These are phyloP conservation scores for Grammomys surdaster DNA, from an alignment of 2,113 vertebrate genomes.

Conservation along the genomic window DNA sequence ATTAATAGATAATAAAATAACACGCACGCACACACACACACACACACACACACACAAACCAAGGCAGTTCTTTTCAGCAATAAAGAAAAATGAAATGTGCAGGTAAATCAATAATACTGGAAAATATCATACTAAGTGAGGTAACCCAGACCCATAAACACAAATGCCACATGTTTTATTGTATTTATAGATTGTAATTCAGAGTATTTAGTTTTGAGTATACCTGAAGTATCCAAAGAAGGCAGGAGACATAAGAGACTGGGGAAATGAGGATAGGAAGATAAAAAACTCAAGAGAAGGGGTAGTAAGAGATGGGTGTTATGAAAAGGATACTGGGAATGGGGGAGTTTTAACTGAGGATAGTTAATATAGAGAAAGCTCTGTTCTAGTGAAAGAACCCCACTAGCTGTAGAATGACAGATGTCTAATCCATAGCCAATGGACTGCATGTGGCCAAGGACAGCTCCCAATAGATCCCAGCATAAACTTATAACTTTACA, in stretches of 20 bases:
- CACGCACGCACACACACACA: neutral
- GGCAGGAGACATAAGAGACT: neutral
- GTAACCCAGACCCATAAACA: neutral
- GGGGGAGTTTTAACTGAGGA: no score
- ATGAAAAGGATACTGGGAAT: neutral
- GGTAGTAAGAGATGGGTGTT: neutral
- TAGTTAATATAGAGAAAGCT: neutral
- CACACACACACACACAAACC: neutral
- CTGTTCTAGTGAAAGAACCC: fast-evolving
- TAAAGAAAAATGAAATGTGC: neutral
- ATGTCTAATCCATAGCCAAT: no score
- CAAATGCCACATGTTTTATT: neutral
- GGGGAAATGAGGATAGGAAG: neutral
- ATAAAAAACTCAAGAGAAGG: neutral
- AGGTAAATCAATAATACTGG: neutral
- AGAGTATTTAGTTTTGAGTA: neutral
- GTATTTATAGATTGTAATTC: neutral
- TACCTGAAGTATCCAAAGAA: neutral
- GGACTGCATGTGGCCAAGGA: neutral
- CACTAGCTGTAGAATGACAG: neutral
- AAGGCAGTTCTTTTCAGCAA: neutral
- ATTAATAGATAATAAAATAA: neutral
- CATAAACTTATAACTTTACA: neutral
- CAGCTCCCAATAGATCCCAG: no score
- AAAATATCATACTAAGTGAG: neutral